Conservation (phyloP, 2,113 vertebrate genomes). For the Mugil cephalus region DNA sequence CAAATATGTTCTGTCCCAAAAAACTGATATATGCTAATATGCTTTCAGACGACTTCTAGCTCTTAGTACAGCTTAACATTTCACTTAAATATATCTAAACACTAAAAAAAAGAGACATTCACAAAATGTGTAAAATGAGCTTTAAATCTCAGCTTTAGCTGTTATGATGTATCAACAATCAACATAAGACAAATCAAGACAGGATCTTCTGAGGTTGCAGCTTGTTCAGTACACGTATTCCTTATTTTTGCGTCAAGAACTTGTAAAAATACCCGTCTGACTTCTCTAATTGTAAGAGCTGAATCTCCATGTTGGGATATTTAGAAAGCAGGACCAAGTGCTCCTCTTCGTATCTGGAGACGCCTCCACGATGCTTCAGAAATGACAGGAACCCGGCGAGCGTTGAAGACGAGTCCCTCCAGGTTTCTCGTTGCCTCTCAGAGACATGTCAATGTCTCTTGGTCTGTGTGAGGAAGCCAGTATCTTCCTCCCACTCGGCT, state of each 20-base stretch:
- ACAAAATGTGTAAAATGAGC: no score
- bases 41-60: background rate
- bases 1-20: background rate
- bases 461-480: slow-evolving; percentile 12
- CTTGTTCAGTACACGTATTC: background rate
- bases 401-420: background rate
- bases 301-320: background rate
- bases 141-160: no score
- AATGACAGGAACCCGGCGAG: background rate
- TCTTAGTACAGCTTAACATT: no score
- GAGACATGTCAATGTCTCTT: slow-evolving; percentile 26
- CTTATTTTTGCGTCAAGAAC: background rate
- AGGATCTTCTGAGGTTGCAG: background rate
- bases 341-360: no score
- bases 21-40: background rate
- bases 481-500: slow-evolving; percentile 21
- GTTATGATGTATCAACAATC: no score
- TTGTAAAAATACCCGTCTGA: background rate
- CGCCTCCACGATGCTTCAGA: background rate
- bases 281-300: background rate
- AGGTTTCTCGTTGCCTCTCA: slow-evolving; percentile 7
- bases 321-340: no score
- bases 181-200: background rate
- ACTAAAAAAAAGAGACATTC: no score
- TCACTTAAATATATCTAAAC: no score